These are phyloP conservation scores for Dermochelys coriacea DNA, from an alignment of 2,797 vertebrate species.

Conservation along the genomic window DNA sequence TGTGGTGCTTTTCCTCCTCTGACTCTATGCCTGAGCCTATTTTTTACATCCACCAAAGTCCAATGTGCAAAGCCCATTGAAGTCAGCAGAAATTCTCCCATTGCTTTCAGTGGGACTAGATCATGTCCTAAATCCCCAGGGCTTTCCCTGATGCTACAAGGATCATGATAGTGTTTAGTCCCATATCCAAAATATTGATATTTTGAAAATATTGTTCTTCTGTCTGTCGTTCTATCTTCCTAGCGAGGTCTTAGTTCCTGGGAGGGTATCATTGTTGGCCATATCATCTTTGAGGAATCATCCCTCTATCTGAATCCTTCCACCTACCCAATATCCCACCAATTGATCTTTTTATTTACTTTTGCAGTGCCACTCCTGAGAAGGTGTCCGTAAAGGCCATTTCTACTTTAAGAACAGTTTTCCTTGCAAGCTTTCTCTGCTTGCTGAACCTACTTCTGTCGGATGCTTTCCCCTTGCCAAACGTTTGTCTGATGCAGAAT, in stretches of 20 bases:
- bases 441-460: background rate
- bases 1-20: slow-evolving; percentile 9
- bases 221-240: background rate
- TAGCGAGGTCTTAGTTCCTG: background rate
- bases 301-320: background rate
- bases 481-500: background rate
- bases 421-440: background rate
- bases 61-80: slow-evolving; percentile 26
- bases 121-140: slow-evolving; percentile 17
- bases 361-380: background rate
- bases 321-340: background rate
- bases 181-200: slow-evolving; percentile 2
- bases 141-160: background rate
- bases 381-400: background rate
- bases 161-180: background rate
- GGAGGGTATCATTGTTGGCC: background rate
- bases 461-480: background rate
- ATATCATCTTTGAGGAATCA: background rate
- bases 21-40: slow-evolving; percentile 16
- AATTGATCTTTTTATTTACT: background rate
- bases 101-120: slow-evolving; percentile 3
- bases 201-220: background rate
- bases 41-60: background rate
- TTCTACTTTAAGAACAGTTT: background rate
- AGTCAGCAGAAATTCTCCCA: background rate